Percentiles rank a stretch among this genome's conserved stretches.
These are phyloP conservation scores for Bombus breviceps DNA, from an alignment of 1,140 invertebrate genomes.

Conservation along the genomic window DNA sequence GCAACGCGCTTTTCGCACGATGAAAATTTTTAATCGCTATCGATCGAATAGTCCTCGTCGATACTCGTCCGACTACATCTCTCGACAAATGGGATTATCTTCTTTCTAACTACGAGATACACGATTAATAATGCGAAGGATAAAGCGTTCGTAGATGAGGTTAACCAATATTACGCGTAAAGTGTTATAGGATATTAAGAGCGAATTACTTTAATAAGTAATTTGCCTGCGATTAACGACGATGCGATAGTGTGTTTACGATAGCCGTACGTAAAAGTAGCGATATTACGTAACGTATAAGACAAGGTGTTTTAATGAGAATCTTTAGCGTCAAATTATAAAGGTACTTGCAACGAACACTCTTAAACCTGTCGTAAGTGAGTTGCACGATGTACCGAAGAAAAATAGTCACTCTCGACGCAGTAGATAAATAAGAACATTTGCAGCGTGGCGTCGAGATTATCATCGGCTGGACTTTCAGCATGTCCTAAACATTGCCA, in stretches of 20 bases:
- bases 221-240: not conserved
- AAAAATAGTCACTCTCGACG: not conserved
- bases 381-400: not conserved
- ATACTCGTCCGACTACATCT: not conserved
- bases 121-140: not conserved
- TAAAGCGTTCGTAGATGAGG: not conserved
- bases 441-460: not conserved
- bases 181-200: not conserved
- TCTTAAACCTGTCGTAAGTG: not conserved
- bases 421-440: not conserved
- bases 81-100: no score
- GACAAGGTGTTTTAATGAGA: not conserved
- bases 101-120: not conserved
- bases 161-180: not conserved
- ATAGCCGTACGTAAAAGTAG: no score
- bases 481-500: conserved; percentile 54
- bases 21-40: conserved; percentile 41
- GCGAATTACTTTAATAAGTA: not conserved
- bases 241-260: not conserved
- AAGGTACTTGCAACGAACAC: not conserved
- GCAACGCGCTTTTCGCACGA: conserved; percentile 5
- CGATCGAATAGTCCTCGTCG: not conserved
- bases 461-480: conserved; percentile 23
- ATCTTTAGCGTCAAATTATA: not conserved
- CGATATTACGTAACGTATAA: not conserved